A percentile compares a stretch with the other conserved stretches of the same genome.
phyloP scores from a whole-genome alignment of 2,113 vertebrate species.

The Odontesthes bonariensis region DNA sequence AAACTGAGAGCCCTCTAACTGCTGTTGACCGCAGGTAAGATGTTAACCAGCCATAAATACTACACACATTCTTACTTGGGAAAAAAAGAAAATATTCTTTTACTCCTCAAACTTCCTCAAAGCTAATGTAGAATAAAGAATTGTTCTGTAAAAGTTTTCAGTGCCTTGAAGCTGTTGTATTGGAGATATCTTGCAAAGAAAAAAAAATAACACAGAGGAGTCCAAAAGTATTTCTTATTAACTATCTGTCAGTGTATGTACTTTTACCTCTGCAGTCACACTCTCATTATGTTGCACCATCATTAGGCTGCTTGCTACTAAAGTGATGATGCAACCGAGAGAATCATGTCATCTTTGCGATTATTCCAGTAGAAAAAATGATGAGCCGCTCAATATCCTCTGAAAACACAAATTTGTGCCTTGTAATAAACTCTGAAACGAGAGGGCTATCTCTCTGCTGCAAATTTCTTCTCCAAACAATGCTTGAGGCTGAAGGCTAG shows the following conservation, averaged over 20 bases:
- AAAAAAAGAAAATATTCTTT: too few species aligned
- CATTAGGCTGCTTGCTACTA: conserved; percentile 24
- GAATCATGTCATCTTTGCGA: conserved; percentile 28
- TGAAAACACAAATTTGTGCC: conserved; percentile 49
- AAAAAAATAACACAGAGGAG: not conserved
- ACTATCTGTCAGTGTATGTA: not conserved
- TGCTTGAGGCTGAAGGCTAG: conserved; percentile 25
- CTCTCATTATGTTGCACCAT: conserved; percentile 13
- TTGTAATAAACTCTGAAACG: conserved; percentile 50
- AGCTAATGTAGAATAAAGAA: not conserved
- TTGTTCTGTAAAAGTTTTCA: not conserved
- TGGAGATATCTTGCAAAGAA: too few species aligned
- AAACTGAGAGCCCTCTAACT: too few species aligned
- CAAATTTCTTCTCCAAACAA: conserved; percentile 71
- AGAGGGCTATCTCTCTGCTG: conserved; percentile 65
- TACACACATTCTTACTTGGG: too few species aligned
- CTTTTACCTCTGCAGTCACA: conserved; percentile 1
- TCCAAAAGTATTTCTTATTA: not conserved
- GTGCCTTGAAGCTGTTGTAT: not conserved
- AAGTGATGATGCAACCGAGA: conserved; percentile 41
- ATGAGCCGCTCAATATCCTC: conserved; percentile 26
- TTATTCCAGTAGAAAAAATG: conserved; percentile 37
- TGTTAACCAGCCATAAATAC: too few species aligned
- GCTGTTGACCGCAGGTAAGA: too few species aligned
- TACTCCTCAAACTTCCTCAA: too few species aligned